Conservation (phyloP, 2,113 vertebrate species). For the Neoarius graeffei region DNA sequence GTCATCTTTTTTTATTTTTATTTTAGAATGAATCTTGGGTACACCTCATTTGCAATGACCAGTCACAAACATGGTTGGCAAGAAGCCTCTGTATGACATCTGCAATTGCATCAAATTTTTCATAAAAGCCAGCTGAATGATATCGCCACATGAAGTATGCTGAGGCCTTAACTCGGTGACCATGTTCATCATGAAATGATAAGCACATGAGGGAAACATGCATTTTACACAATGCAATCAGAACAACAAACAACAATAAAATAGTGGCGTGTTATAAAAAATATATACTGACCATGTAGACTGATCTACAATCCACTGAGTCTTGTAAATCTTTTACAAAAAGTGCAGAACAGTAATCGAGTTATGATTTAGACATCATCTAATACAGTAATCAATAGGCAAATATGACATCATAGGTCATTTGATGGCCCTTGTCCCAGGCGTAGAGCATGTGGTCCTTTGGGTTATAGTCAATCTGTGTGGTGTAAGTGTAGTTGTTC, state of each 20-base stretch:
- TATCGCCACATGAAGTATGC: background rate
- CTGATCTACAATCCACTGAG: conserved; percentile 81
- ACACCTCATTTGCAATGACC: background rate
- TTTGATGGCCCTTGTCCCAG: conserved; percentile 93
- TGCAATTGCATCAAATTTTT: background rate
- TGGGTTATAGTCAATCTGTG: conserved; percentile 90
- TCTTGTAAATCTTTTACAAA: conserved; percentile 75
- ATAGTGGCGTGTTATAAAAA: conserved; percentile 34
- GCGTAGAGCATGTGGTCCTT: conserved; percentile 90
- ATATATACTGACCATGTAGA: conserved; percentile 61
- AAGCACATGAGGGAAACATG: conserved; percentile 28
- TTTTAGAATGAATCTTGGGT: background rate
- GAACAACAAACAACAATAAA: conserved; percentile 29
- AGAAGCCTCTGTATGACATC: background rate
- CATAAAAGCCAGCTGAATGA: background rate
- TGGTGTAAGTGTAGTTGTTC: conserved; percentile 84
- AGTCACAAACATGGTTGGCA: background rate
- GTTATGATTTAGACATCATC: conserved; percentile 1
- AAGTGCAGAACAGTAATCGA: conserved; percentile 58
- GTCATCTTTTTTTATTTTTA: background rate
- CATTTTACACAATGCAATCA: conserved; percentile 3
- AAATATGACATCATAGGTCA: conserved; percentile 89
- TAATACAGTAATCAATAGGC: conserved; percentile 77
- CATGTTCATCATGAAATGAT: conserved; percentile 11
- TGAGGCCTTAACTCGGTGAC: background rate